phyloP scores from a whole-genome alignment of 1,140 invertebrate genomes.

The Bombyx mandarina region DNA sequence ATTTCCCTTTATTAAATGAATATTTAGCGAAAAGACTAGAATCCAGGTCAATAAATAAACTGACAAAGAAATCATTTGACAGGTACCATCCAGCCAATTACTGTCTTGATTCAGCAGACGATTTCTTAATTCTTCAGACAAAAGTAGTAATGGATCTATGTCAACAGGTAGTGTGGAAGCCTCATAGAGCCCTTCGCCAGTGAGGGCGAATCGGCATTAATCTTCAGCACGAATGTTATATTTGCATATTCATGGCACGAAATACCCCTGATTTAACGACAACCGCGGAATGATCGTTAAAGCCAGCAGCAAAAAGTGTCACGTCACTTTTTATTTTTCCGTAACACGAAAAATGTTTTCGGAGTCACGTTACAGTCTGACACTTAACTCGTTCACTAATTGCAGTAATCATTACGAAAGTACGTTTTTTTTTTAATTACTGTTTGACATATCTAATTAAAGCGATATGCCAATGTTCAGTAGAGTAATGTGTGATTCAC shows the following conservation, averaged over 20 bases:
- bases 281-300: conserved; percentile 29
- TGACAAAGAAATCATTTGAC: too few species aligned
- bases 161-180: conserved; percentile 3
- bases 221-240: conserved; percentile 26
- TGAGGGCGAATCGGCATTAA: conserved; percentile 24
- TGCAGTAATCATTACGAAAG: too few species aligned
- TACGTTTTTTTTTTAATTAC: not conserved
- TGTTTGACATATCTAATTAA: too few species aligned
- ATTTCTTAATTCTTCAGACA: not conserved
- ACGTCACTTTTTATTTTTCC: conserved; percentile 26
- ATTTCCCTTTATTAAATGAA: too few species aligned
- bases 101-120: too few species aligned
- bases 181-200: conserved; percentile 15
- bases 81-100: too few species aligned
- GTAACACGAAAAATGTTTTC: conserved; percentile 17
- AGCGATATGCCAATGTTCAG: too few species aligned
- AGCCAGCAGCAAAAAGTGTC: conserved; percentile 22
- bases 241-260: conserved; percentile 35
- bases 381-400: not conserved
- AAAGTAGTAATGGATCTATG: not conserved
- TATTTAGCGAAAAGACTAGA: too few species aligned
- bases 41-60: too few species aligned
- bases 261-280: conserved; percentile 30
- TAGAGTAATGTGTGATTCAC: too few species aligned
- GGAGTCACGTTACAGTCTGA: conserved; percentile 2